Percentiles rank a stretch among this genome's conserved stretches.
These are phyloP conservation scores for Manis crassicaudata DNA, from an alignment of 2,797 vertebrate genomes.

Conservation along the genomic window DNA sequence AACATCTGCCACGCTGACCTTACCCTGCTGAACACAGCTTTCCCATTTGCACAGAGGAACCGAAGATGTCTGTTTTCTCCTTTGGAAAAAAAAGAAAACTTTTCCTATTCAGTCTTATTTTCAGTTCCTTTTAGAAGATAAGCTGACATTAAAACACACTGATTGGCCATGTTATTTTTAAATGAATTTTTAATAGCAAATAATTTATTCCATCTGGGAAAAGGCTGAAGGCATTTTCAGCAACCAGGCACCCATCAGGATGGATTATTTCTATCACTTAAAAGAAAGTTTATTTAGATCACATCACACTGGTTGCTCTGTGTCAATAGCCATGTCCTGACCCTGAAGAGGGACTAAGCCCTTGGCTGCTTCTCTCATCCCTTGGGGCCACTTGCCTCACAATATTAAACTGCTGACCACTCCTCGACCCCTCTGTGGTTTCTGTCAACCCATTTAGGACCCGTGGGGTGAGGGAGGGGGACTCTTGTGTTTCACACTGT, in stretches of 20 bases:
- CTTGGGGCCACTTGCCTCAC: background rate
- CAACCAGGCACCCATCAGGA: conserved; percentile 44
- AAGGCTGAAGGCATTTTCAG: conserved; percentile 43
- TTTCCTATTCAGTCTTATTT: conserved; percentile 49
- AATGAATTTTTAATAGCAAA: conserved; percentile 61
- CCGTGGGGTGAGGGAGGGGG: background rate
- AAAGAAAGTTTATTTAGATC: background rate
- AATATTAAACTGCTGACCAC: background rate
- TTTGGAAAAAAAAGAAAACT: background rate
- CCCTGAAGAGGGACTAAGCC: background rate
- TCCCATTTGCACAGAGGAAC: conserved; percentile 33
- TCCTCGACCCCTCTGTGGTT: background rate
- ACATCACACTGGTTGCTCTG: background rate
- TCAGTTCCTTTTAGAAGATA: conserved; percentile 47
- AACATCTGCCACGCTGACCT: background rate
- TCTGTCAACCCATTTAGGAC: background rate
- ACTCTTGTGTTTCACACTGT: background rate
- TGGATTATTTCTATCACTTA: conserved; percentile 32
- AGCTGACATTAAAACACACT: conserved; percentile 34
- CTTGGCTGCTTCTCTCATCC: background rate
- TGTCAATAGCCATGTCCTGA: conserved; percentile 12
- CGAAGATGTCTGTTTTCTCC: conserved; percentile 47
- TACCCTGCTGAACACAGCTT: background rate
- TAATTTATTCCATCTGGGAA: conserved; percentile 59
- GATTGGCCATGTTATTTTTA: conserved; percentile 61